Conservation (phyloP, 2,888 invertebrate species). For the Drosophila formosana region DNA sequence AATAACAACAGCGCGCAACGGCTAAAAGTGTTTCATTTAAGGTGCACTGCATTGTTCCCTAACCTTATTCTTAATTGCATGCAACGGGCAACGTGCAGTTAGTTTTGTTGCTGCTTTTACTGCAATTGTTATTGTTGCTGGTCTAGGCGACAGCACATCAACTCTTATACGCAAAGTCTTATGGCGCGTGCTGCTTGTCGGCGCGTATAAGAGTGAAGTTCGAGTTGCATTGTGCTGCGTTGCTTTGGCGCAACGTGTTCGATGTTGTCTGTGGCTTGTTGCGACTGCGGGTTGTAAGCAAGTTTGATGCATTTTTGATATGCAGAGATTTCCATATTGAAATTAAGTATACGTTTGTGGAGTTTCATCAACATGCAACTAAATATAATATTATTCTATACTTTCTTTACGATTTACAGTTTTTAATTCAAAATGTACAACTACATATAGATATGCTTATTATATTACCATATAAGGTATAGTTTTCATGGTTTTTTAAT, state of each 20-base stretch:
- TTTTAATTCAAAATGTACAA: too few relatives aligned
- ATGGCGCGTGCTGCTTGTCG: conserved; percentile 1
- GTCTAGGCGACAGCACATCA: not conserved
- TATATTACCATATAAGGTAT: too few relatives aligned
- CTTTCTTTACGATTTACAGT: too few relatives aligned
- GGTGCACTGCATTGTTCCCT: conserved; percentile 6
- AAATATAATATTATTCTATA: too few relatives aligned
- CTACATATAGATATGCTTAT: too few relatives aligned
- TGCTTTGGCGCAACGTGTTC: conserved; percentile 29
- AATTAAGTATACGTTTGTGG: not conserved
- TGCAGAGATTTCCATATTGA: not conserved
- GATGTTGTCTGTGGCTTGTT: conserved; percentile 29
- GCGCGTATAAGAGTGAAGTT: conserved; percentile 59
- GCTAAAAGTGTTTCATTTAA: conserved; percentile 18
- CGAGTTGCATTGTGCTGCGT: not conserved
- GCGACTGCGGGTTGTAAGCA: not conserved
- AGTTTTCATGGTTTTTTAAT: too few relatives aligned
- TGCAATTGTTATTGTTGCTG: not conserved
- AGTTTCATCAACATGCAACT: not conserved
- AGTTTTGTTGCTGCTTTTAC: conserved; percentile 5
- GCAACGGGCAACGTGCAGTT: conserved; percentile 14
- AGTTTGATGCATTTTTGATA: not conserved
- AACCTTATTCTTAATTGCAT: conserved; percentile 28
- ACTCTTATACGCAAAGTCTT: conserved; percentile 52
- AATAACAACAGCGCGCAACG: conserved; percentile 21